phyloP scores from a whole-genome alignment of 2,113 vertebrate genomes.

The Gracilinanus agilis region DNA sequence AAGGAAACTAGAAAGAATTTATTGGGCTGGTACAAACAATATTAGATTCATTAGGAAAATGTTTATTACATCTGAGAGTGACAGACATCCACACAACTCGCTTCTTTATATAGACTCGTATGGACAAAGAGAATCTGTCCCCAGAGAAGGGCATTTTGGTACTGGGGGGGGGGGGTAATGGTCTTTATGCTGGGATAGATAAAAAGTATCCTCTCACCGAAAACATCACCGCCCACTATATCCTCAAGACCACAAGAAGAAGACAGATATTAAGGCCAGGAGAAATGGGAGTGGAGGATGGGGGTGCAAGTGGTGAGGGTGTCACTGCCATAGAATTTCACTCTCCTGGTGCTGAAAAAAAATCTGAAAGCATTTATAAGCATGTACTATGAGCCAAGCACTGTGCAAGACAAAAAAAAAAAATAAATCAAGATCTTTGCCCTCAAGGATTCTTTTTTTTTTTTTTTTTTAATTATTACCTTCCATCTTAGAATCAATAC shows the following conservation, averaged over 20 bases:
- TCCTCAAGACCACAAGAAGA: neutral
- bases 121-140: neutral
- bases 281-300: neutral
- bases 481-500: too few relatives aligned
- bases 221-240: neutral
- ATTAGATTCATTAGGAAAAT: neutral
- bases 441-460: neutral
- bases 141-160: too few relatives aligned
- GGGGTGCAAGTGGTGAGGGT: neutral
- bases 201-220: neutral
- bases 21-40: slow-evolving; percentile 14
- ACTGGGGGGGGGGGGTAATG: neutral
- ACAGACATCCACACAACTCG: neutral
- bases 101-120: neutral
- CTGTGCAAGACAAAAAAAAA: neutral
- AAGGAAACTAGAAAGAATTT: neutral
- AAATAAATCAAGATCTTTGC: neutral
- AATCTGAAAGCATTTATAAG: neutral
- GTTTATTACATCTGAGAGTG: neutral
- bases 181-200: neutral
- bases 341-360: neutral
- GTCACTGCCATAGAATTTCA: neutral
- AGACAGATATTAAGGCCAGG: neutral
- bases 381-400: neutral
- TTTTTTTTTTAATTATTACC: too few relatives aligned